These are phyloP conservation scores for Danio jaintianensis DNA, from an alignment of 2,797 vertebrate genomes.

Conservation along the genomic window DNA sequence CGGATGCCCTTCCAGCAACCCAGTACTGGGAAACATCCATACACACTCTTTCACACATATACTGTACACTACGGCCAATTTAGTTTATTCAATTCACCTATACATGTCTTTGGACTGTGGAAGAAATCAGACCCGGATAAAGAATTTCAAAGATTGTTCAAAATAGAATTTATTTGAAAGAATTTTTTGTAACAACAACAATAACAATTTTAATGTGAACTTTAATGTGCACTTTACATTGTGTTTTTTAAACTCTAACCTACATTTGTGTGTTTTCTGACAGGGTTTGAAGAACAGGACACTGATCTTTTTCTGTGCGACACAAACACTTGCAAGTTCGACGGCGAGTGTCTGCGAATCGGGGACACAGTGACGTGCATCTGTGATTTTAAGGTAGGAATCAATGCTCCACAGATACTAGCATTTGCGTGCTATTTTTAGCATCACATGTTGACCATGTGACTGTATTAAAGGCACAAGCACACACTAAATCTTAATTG, in stretches of 20 bases:
- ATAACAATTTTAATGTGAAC: no score
- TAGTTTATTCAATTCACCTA: no score
- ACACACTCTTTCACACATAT: no score
- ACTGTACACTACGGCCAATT: no score
- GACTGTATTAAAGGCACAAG: not conserved
- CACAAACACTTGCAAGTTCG: constrained; percentile 90
- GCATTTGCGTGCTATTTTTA: not conserved
- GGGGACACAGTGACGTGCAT: constrained; percentile 89
- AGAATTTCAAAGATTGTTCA: no score
- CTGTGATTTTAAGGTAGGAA: constrained; percentile 90
- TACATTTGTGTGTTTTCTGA: constrained; percentile 11
- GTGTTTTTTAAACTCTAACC: not conserved
- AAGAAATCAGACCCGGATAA: no score
- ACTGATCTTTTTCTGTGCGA: constrained; percentile 88
- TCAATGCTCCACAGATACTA: not conserved
- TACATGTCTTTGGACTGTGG: no score
- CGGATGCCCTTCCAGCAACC: no score
- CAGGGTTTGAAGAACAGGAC: constrained; percentile 88
- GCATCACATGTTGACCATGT: not conserved
- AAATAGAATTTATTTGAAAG: no score
- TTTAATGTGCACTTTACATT: not conserved
- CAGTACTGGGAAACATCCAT: no score
- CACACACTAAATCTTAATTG: no score
- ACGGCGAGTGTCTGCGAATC: constrained; percentile 88
- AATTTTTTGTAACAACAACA: no score